Evolutionary conservation across 2,888 invertebrate species (phyloP), one percentile per base, ranked within the genome.

Genomic region (Caenorhabditis virilis): DNA sequence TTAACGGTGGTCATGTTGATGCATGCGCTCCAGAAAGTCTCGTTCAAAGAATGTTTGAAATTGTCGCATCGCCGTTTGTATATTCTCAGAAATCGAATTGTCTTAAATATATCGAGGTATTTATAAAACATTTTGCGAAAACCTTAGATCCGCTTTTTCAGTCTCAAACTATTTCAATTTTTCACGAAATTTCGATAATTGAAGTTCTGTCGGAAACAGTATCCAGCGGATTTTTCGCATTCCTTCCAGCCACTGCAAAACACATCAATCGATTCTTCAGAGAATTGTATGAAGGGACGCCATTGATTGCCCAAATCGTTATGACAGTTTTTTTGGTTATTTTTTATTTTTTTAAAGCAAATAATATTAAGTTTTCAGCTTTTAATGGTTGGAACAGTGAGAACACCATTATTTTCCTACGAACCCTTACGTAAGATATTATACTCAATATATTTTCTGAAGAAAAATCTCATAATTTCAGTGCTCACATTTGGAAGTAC

Each of bases 261-360:
- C 64, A 64, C 42, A 41, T 64, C 18, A 64, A 64, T 50, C 42
- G 11, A 0, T 64, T 64, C 43, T 64, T 64, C 56, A 36, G 56
- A 43, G 43, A 64, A 35, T 41, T 64, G 4, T 64, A 59, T 25
- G 64, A 64, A 18, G 64, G 59, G 27, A 42, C 59, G 22, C 64
- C 64, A 30, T n/a, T 64, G 1, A 47, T 64, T 5, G 64, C 55
- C n/a, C 64, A 64, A 55, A 64, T 64, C 18, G 59, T 64, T 2
- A 59, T 58, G 51, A 64, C 64, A 13, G 27, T 51, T n/a, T 64
- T 64, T 48, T 33, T 64, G 16, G 39, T 49, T 16, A 49, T 3
- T 4, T 3, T 6, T 25, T 47, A 47, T 16, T 33, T 47, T 47
- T 20, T 11, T 47, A 9, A 16, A 5, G 3, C 15, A 2, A 11